A percentile compares a stretch with the other conserved stretches of the same genome.
Evolutionary conservation across 2,888 invertebrate species (phyloP).

Genomic region (Lutraria lutraria): DNA sequence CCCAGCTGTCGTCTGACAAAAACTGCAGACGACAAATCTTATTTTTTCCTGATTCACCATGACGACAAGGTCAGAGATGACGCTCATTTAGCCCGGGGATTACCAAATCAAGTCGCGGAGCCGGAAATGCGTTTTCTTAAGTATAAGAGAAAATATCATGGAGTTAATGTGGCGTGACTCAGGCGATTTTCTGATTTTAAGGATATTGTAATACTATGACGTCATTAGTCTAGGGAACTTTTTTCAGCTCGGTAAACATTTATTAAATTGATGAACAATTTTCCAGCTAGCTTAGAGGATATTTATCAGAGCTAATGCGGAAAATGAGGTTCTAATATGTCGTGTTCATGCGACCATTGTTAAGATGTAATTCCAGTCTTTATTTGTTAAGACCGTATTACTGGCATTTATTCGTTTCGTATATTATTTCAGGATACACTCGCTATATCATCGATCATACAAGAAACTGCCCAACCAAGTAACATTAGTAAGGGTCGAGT

Average conservation of each 20-base stretch:
- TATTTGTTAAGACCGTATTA: neutral
- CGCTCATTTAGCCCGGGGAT: conserved; percentile 59
- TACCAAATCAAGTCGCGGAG: conserved; percentile 40
- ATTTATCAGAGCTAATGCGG: neutral
- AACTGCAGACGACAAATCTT: conserved; percentile 58
- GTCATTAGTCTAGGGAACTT: neutral
- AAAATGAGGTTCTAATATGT: neutral
- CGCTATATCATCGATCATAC: too few species aligned
- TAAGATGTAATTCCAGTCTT: neutral
- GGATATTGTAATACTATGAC: conserved; percentile 7
- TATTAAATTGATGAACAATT: neutral
- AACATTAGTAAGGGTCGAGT: too few species aligned
- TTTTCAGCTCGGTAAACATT: neutral
- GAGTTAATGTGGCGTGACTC: conserved; percentile 40
- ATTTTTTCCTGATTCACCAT: conserved; percentile 61
- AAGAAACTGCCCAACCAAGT: too few species aligned
- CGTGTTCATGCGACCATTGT: neutral
- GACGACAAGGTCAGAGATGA: conserved; percentile 56
- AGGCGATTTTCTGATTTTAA: conserved; percentile 31
- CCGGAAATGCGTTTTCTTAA: conserved; percentile 62
- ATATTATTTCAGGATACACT: neutral
- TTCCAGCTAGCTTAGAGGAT: neutral
- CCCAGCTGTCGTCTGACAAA: conserved; percentile 64
- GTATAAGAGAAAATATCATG: conserved; percentile 27
- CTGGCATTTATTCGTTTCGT: neutral